phyloP scores from a whole-genome alignment of 2,113 vertebrate genomes.

The Cebidichthys violaceus region DNA sequence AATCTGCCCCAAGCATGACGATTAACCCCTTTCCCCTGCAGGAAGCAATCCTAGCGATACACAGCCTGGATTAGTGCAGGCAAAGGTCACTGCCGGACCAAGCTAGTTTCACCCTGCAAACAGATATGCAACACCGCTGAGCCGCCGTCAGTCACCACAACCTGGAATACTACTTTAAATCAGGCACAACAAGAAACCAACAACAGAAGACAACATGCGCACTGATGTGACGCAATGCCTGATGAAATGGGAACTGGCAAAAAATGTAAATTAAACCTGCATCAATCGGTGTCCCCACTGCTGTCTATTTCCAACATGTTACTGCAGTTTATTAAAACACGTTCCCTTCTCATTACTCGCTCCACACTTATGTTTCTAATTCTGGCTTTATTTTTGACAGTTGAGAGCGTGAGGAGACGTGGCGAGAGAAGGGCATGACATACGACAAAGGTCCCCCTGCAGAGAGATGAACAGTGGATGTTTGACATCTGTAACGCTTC shows the following conservation, averaged over 20 bases:
- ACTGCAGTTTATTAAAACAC: neutral
- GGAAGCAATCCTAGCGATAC: slow-evolving; percentile 62
- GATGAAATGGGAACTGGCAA: neutral
- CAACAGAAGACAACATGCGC: neutral
- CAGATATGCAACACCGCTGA: neutral
- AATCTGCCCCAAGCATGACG: slow-evolving; percentile 71
- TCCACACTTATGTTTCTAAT: neutral
- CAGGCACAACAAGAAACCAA: neutral
- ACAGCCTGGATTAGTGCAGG: slow-evolving; percentile 60
- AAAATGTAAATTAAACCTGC: neutral
- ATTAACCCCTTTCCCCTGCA: slow-evolving; percentile 75
- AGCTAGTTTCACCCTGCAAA: slow-evolving; percentile 32
- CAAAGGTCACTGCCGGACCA: slow-evolving; percentile 62
- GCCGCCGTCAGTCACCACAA: neutral
- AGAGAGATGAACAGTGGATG: neutral
- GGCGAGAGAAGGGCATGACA: neutral
- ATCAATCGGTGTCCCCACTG: neutral
- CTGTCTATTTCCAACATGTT: neutral
- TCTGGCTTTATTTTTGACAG: neutral
- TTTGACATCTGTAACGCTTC: neutral
- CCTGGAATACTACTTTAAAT: neutral
- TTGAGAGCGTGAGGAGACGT: neutral
- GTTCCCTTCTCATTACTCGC: neutral
- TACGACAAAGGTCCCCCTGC: neutral
- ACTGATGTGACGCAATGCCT: neutral